Base-by-base conservation (phyloP, 2,888 invertebrate species). In the Lucinisca nassula region DNA sequence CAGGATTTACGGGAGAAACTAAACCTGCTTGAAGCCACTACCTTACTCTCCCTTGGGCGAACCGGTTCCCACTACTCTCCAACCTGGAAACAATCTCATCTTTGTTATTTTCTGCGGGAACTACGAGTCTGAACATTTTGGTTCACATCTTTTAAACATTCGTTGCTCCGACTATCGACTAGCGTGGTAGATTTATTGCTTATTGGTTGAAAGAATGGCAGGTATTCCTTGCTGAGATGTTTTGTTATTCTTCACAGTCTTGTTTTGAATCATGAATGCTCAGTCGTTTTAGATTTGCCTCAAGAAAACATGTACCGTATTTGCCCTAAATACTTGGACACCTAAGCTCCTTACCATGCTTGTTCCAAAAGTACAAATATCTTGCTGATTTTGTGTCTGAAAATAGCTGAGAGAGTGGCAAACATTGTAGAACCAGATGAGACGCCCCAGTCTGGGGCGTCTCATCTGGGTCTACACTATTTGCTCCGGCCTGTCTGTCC, bases 101-200 rank as follows among this genome's bases (percentile, higher is more conserved):
- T 67, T 6, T 35, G 24, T 67, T 67, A 67, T 67, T 67, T 67
- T n/a, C 67, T 67, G 67, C 32, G 35, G 67, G 67, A n/a, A 67
- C 67, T 67, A 21, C 67, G 24, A 67, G 30, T 67, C 67, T 67
- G 67, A 67, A 67, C 67, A 67, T 67, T 67, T 67, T 35, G 67
- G 67, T 67, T 67, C 67, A 67, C 67, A 35, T 67, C 67, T 67
- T 67, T 67, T 67, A 67, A 67, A 67, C 67, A 67, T 67, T 67
- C 67, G 67, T 67, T 67, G 17, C 67, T 67, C 67, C 30, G 67
- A 67, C 67, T 67, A 67, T 67, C 67, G 67, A 74, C 74, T 74
- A 74, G 38, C 74, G 74, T 74, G 74, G 74, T 74, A 74, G 40
- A 67, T 35, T 67, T 67, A 67, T 74, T 49, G 74, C 74, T 74